A percentile compares a stretch with the other conserved stretches of the same genome.
Conservation (phyloP, 2,113 vertebrate species). For the Malurus melanocephalus region DNA sequence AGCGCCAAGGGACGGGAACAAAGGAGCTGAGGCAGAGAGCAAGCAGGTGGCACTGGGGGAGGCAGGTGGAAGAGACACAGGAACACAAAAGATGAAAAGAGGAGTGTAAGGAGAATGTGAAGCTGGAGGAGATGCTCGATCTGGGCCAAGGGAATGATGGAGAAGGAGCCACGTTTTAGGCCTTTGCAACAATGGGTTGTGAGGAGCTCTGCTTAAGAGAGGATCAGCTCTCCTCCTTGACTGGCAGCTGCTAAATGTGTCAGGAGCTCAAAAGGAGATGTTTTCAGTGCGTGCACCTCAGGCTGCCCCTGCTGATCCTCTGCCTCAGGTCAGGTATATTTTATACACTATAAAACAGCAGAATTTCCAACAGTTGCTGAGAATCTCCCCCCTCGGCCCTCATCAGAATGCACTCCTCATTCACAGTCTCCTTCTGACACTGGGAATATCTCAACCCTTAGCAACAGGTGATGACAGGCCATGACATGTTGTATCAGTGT, state of each 20-base stretch:
- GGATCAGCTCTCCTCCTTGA: constrained; percentile 27
- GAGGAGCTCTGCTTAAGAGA: constrained; percentile 4
- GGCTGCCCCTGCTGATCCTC: constrained; percentile 26
- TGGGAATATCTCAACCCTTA: constrained; percentile 30
- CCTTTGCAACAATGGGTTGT: not conserved
- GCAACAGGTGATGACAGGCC: constrained; percentile 58
- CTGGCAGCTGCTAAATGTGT: constrained; percentile 40
- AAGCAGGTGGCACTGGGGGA: not conserved
- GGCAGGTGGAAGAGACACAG: not conserved
- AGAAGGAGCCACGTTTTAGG: constrained; percentile 6
- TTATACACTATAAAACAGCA: not conserved
- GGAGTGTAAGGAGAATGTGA: not conserved
- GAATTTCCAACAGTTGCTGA: not conserved
- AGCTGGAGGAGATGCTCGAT: not conserved
- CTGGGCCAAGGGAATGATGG: not conserved
- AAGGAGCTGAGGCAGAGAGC: not conserved
- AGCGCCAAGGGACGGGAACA: not conserved
- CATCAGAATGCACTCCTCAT: constrained; percentile 48
- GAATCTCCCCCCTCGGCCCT: constrained; percentile 4
- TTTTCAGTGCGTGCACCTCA: not conserved
- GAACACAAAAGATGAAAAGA: not conserved
- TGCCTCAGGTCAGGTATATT: constrained; percentile 7
- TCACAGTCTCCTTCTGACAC: not conserved
- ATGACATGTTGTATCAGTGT: constrained; percentile 26
- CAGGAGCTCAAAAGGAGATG: constrained; percentile 26